Conservation (phyloP, 53 echinoderm and acorn worm genomes). For the Antedon mediterranea region DNA sequence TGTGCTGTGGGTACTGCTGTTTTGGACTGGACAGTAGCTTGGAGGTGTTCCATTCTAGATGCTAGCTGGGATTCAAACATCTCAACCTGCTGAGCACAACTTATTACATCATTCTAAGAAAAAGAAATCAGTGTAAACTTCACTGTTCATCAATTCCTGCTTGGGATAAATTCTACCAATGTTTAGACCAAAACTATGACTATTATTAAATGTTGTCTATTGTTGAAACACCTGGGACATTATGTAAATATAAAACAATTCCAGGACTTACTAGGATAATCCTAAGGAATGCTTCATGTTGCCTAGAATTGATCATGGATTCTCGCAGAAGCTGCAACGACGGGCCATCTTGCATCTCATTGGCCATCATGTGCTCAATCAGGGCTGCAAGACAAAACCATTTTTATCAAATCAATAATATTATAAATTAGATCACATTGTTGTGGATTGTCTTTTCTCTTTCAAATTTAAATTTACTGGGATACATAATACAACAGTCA, state of each 20-base stretch:
- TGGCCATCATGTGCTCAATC: conserved; percentile 68
- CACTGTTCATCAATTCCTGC: no score
- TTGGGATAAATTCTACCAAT: no score
- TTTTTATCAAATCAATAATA: no score
- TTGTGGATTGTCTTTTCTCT: no score
- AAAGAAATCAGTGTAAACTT: neutral
- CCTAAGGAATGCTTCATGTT: conserved; percentile 86
- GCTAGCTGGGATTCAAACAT: conserved; percentile 90
- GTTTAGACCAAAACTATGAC: no score
- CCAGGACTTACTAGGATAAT: conserved; percentile 65
- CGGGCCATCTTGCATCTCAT: conserved; percentile 54
- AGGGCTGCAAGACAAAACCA: no score
- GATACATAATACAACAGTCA: no score
- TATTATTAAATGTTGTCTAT: no score
- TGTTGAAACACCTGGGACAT: neutral
- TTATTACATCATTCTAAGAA: conserved; percentile 91
- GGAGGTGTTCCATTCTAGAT: conserved; percentile 82
- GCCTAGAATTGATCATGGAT: conserved; percentile 80
- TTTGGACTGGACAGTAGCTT: conserved; percentile 96
- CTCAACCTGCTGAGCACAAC: conserved; percentile 98
- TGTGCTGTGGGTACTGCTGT: conserved; percentile 98
- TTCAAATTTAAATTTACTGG: no score
- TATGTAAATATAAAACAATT: neutral
- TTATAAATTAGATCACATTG: no score
- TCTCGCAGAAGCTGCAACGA: conserved; percentile 71